Percentiles rank a stretch among this genome's conserved stretches.
Evolutionary conservation across 2,113 vertebrate species (phyloP).

Genomic region (Maccullochella peelii): DNA sequence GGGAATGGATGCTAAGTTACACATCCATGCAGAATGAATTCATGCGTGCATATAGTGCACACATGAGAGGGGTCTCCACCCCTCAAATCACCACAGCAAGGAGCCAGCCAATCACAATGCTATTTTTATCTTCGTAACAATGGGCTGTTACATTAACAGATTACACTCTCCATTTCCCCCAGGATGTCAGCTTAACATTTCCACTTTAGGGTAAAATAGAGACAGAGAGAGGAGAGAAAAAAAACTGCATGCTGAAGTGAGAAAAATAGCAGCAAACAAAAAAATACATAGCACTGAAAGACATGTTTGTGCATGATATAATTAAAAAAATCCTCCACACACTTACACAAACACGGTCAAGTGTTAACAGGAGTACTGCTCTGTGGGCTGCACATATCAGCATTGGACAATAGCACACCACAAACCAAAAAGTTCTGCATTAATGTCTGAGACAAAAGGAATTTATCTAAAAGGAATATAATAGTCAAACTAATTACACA

Average conservation of each 20-base stretch:
- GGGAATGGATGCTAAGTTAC: neutral
- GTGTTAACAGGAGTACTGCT: neutral
- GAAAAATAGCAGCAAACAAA: constrained; percentile 26
- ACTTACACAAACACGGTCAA: neutral
- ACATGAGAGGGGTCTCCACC: constrained; percentile 27
- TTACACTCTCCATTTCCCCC: constrained; percentile 67
- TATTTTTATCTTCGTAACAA: constrained; percentile 70
- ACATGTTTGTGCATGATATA: constrained; percentile 18
- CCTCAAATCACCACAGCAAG: constrained; percentile 45
- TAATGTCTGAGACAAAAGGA: neutral
- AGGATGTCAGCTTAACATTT: constrained; percentile 64
- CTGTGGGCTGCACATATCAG: neutral
- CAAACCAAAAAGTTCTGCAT: neutral
- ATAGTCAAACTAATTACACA: constrained; percentile 1
- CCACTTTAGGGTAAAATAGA: constrained; percentile 56
- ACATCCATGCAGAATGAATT: neutral
- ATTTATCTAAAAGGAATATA: neutral
- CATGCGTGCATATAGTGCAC: neutral
- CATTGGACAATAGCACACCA: neutral
- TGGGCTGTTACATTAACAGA: constrained; percentile 73
- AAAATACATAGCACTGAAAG: neutral
- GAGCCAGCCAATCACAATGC: constrained; percentile 67
- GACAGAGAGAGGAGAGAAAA: neutral
- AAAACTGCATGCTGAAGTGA: constrained; percentile 28
- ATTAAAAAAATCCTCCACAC: neutral